Percentiles rank a stretch among this genome's conserved stretches.
These are phyloP conservation scores for Callorhinus ursinus DNA, from an alignment of 2,113 vertebrate genomes.

Conservation along the genomic window DNA sequence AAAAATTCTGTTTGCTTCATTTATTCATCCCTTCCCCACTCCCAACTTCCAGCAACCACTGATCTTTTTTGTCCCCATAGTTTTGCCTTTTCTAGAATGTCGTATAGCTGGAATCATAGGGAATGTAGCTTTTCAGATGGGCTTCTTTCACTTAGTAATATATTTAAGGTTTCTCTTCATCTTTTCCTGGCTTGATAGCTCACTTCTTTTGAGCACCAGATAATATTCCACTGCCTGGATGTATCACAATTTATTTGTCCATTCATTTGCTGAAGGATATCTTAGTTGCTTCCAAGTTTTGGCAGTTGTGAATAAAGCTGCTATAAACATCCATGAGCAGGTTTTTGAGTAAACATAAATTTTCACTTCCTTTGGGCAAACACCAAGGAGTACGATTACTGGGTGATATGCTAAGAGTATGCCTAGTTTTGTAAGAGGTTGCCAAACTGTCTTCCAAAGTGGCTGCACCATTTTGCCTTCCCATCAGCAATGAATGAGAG, in stretches of 20 bases:
- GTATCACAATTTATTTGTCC: background rate
- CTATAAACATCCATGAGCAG: background rate
- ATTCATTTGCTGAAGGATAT: background rate
- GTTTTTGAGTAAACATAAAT: background rate
- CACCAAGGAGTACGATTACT: background rate
- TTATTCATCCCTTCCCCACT: background rate
- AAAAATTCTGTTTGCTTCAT: background rate
- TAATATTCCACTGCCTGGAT: background rate
- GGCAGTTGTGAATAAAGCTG: background rate
- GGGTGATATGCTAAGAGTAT: background rate
- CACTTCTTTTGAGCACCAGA: background rate
- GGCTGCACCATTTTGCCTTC: background rate
- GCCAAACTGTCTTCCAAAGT: background rate
- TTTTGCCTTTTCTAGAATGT: background rate
- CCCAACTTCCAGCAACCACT: background rate
- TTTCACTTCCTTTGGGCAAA: background rate
- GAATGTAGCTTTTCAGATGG: background rate
- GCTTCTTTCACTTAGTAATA: background rate
- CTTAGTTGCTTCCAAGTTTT: background rate
- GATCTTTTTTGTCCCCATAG: background rate
- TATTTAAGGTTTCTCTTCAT: background rate
- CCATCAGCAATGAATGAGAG: background rate
- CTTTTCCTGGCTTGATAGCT: background rate
- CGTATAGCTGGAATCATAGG: background rate
- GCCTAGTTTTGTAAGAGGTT: background rate